Percentiles rank a stretch among this genome's conserved stretches.
These are phyloP conservation scores for Forbesichthys papilliferus DNA, from an alignment of 2,113 vertebrate genomes.

Conservation along the genomic window DNA sequence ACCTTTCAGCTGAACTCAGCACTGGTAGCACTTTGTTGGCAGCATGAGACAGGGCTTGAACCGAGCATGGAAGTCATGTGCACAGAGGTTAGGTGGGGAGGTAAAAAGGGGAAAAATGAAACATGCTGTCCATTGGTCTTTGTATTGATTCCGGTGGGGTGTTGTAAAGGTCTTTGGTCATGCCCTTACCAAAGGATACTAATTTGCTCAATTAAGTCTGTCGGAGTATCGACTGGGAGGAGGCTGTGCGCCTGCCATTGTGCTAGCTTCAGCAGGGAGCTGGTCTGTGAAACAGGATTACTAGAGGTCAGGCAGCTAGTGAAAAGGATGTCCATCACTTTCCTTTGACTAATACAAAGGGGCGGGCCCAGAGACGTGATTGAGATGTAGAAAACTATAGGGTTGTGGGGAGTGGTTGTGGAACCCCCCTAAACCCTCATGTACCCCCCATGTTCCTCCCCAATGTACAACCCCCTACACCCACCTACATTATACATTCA, in stretches of 20 bases:
- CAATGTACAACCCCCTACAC: slow-evolving; percentile 44
- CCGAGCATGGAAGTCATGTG: slow-evolving; percentile 40
- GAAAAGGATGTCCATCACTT: slow-evolving; percentile 96
- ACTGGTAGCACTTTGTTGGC: slow-evolving; percentile 9
- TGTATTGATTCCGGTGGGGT: slow-evolving; percentile 92
- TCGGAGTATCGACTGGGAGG: slow-evolving; percentile 97
- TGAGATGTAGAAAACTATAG: slow-evolving; percentile 90
- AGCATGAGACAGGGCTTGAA: slow-evolving; percentile 25
- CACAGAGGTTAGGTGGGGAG: slow-evolving; percentile 31
- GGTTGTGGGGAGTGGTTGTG: slow-evolving; percentile 34
- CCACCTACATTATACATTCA: slow-evolving; percentile 78
- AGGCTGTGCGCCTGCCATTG: slow-evolving; percentile 93
- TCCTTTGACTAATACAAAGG: slow-evolving; percentile 88
- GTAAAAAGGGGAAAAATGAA: slow-evolving; percentile 44
- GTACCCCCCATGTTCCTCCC: no score
- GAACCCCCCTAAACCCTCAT: not conserved
- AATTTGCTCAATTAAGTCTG: slow-evolving; percentile 99
- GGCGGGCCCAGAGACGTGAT: slow-evolving; percentile 85
- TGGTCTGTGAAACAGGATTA: slow-evolving; percentile 99
- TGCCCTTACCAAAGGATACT: slow-evolving; percentile 97
- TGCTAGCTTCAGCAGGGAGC: slow-evolving; percentile 91
- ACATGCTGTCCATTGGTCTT: slow-evolving; percentile 87
- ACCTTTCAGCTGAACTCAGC: slow-evolving; percentile 40
- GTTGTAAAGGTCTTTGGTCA: slow-evolving; percentile 97
- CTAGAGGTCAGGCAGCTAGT: slow-evolving; percentile 95